Conservation (phyloP, 2,113 vertebrate species). For the Oceanodroma tethys region DNA sequence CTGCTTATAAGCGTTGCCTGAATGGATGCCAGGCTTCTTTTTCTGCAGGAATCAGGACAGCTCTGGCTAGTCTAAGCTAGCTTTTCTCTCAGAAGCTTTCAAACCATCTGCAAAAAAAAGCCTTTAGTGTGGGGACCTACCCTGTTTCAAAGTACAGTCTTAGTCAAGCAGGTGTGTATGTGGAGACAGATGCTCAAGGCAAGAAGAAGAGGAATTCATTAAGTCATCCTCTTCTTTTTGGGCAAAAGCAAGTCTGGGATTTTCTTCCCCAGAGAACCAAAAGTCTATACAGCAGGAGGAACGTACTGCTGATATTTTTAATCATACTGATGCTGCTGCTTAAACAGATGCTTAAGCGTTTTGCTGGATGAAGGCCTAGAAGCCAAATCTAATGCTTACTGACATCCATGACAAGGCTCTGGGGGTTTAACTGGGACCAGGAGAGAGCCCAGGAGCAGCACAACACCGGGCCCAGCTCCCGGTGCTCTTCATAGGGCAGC, state of each 20-base stretch:
- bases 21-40: background rate
- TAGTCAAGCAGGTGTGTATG: background rate
- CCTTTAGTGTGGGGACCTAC: background rate
- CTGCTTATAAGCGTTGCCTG: background rate
- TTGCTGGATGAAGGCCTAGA: background rate
- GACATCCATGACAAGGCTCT: background rate
- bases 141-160: background rate
- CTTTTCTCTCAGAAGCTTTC: background rate
- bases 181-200: background rate
- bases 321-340: background rate
- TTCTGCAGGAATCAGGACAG: background rate
- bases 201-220: background rate
- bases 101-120: background rate
- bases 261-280: background rate
- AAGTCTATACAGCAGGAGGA: background rate
- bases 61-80: background rate
- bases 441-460: background rate
- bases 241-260: background rate
- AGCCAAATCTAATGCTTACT: background rate
- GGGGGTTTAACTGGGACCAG: background rate
- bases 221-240: background rate
- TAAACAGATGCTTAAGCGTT: background rate
- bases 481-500: background rate
- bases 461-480: rapidly evolving
- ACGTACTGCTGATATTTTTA: background rate